These are phyloP conservation scores for Tetramorium bicarinatum DNA, from an alignment of 2,888 invertebrate species.

Conservation along the genomic window DNA sequence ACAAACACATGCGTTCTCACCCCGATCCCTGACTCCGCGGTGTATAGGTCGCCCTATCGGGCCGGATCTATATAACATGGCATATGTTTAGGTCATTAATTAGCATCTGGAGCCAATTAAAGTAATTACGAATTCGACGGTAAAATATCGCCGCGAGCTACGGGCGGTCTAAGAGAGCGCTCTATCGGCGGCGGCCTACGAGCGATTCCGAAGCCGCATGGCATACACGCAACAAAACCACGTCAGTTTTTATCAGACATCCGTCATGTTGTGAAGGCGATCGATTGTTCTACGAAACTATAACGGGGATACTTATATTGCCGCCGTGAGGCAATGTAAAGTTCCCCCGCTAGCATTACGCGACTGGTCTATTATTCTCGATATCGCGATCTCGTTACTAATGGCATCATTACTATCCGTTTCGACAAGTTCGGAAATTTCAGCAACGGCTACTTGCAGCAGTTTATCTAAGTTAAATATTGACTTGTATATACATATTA, in stretches of 20 bases:
- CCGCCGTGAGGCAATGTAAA: constrained; percentile 48
- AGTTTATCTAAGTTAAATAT: constrained; percentile 19
- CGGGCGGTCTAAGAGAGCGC: constrained; percentile 60
- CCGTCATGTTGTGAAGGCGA: constrained; percentile 64
- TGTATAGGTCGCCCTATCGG: constrained; percentile 74
- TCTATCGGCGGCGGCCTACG: constrained; percentile 28
- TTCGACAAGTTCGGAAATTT: constrained; percentile 11
- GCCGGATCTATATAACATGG: constrained; percentile 78
- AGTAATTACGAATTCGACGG: constrained; percentile 82
- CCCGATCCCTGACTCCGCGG: constrained; percentile 63
- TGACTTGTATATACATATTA: not conserved
- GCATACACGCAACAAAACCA: constrained; percentile 58
- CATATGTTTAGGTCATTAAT: constrained; percentile 85
- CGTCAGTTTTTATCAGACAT: constrained; percentile 70
- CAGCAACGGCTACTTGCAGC: not conserved
- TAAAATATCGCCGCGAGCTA: constrained; percentile 77
- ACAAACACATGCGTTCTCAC: constrained; percentile 83
- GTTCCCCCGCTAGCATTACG: constrained; percentile 27
- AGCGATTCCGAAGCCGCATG: constrained; percentile 47
- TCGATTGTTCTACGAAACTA: constrained; percentile 69
- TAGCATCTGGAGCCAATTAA: constrained; percentile 85
- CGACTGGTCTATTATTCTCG: constrained; percentile 62
- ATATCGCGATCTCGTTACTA: constrained; percentile 56
- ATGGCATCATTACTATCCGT: constrained; percentile 41
- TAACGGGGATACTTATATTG: constrained; percentile 54